phyloP scores from a whole-genome alignment of 35 echinoderm and acorn worm genomes.

The Ophioderma brevispina region DNA sequence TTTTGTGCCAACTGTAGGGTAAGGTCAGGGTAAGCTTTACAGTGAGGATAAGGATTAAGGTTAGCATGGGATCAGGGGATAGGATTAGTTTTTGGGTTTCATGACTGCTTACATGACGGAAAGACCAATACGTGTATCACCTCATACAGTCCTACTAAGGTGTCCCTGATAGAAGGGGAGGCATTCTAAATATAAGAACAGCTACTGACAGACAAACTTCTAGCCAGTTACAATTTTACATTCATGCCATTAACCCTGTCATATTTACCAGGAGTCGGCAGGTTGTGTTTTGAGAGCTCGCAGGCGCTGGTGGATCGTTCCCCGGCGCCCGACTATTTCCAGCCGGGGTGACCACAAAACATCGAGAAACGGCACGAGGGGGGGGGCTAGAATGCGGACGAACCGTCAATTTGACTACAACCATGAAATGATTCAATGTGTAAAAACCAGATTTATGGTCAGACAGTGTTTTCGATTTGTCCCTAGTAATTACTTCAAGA shows the following conservation, averaged over 20 bases:
- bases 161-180: neutral
- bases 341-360: slow-evolving; percentile 1
- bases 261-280: slow-evolving; percentile 5
- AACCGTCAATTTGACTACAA: neutral
- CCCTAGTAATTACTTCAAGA: neutral
- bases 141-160: too few relatives aligned
- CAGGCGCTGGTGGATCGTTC: neutral
- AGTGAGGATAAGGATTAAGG: too few relatives aligned
- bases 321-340: slow-evolving; percentile 2
- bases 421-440: neutral
- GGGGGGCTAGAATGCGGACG: too few relatives aligned
- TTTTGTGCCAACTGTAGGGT: too few relatives aligned
- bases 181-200: neutral
- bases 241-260: neutral
- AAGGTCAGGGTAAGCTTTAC: too few relatives aligned
- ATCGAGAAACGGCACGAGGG: too few relatives aligned
- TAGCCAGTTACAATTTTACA: neutral
- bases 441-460: neutral
- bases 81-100: too few relatives aligned
- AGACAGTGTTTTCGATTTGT: neutral
- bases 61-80: too few relatives aligned
- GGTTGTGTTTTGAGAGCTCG: neutral
- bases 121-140: too few relatives aligned
- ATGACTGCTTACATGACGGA: too few relatives aligned
- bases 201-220: neutral